Conservation (phyloP, 2,797 vertebrate genomes). For the Aselliscus stoliczkanus region DNA sequence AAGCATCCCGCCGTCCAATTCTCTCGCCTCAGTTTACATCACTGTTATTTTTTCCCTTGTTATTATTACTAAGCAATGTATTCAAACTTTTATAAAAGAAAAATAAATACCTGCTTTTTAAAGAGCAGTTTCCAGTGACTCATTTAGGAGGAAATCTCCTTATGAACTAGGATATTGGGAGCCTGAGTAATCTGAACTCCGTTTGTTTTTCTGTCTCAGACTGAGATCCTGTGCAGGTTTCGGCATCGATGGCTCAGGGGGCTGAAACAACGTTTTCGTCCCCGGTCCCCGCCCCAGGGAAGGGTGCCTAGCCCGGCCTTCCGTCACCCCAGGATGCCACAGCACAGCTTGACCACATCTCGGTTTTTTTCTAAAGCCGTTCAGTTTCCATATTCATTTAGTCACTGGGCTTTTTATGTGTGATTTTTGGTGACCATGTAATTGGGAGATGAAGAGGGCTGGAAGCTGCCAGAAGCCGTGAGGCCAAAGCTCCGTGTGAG, state of each 20-base stretch:
- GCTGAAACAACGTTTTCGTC: not conserved
- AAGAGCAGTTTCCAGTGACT: slow-evolving; percentile 54
- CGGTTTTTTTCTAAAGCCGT: not conserved
- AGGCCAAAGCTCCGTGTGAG: not conserved
- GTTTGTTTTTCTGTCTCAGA: slow-evolving; percentile 41
- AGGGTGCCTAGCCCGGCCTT: not conserved
- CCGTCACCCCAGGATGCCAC: not conserved
- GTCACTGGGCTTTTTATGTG: slow-evolving; percentile 41
- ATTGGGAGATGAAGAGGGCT: slow-evolving; percentile 19
- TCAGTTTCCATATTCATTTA: slow-evolving; percentile 30
- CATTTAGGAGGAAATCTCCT: slow-evolving; percentile 39
- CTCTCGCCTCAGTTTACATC: not conserved
- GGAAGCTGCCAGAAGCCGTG: not conserved
- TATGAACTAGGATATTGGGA: slow-evolving; percentile 13
- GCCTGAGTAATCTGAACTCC: not conserved
- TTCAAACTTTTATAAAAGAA: slow-evolving; percentile 4
- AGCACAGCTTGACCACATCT: not conserved
- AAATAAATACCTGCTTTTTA: slow-evolving; percentile 34
- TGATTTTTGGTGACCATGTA: slow-evolving; percentile 55
- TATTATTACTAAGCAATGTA: slow-evolving; percentile 1
- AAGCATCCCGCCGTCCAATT: not conserved
- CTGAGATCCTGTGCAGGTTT: not conserved
- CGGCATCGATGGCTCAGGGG: not conserved
- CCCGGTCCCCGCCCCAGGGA: not conserved
- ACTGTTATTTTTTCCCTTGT: not conserved